Evolutionary conservation across 1,140 invertebrate genomes (phyloP).

Genomic region (Macrocentrus cingulum): DNA sequence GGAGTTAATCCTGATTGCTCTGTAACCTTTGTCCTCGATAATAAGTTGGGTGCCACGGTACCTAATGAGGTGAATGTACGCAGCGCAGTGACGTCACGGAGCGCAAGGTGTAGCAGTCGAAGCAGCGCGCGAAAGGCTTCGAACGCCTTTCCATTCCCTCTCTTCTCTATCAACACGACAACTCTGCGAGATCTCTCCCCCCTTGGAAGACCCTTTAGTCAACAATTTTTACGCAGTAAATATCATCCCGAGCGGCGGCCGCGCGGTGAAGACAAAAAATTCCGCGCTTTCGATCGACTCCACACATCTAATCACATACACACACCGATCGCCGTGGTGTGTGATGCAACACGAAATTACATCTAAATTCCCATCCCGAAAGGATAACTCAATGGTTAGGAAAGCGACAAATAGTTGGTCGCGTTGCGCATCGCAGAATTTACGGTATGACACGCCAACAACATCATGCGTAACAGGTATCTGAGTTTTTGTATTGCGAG

Average conservation of each 20-base stretch:
- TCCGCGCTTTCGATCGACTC: too few species aligned
- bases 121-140: constrained; percentile 17
- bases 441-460: constrained; percentile 12
- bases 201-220: not conserved
- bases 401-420: not conserved
- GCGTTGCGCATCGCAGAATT: constrained; percentile 16
- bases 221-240: constrained; percentile 3
- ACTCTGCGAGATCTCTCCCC: not conserved
- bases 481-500: constrained; percentile 8
- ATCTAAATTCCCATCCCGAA: too few species aligned
- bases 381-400: too few species aligned
- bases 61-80: constrained; percentile 31
- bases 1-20: too few species aligned
- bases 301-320: too few species aligned
- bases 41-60: constrained; percentile 17
- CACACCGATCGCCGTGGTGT: too few species aligned
- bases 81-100: constrained; percentile 27
- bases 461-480: constrained; percentile 25
- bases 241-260: not conserved
- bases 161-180: constrained; percentile 5
- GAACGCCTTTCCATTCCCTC: constrained; percentile 25
- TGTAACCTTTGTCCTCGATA: constrained; percentile 29
- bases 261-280: not conserved
- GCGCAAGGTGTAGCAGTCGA: constrained; percentile 24
- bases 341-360: too few species aligned